Conservation (phyloP, 2,888 invertebrate genomes). For the Drosophila bunnanda region DNA sequence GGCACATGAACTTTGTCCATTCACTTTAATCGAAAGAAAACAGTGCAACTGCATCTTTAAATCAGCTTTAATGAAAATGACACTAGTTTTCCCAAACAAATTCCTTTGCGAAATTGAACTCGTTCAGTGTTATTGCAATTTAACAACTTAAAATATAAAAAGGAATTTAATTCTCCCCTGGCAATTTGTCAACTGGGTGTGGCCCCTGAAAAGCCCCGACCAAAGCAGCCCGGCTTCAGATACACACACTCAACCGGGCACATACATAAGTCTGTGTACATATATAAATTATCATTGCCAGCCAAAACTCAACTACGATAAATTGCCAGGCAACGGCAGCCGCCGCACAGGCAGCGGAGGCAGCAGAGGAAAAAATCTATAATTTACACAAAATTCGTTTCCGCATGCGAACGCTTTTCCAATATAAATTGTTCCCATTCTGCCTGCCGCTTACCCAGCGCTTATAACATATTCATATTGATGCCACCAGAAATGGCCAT, state of each 20-base stretch:
- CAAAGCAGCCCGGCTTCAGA: slow-evolving; percentile 20
- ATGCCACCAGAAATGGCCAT: slow-evolving; percentile 62
- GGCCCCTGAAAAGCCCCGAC: slow-evolving; percentile 31
- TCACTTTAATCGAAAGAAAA: slow-evolving; percentile 23
- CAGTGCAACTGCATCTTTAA: neutral
- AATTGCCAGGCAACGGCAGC: slow-evolving; percentile 63
- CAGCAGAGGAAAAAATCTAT: slow-evolving; percentile 64
- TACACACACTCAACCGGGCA: slow-evolving; percentile 25
- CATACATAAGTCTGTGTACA: slow-evolving; percentile 22
- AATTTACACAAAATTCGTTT: slow-evolving; percentile 78
- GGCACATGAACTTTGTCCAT: slow-evolving; percentile 14
- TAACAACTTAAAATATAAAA: slow-evolving; percentile 33
- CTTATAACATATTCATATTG: slow-evolving; percentile 53
- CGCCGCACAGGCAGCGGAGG: neutral
- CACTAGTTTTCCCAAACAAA: neutral
- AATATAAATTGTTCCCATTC: slow-evolving; percentile 54
- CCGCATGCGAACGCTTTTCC: slow-evolving; percentile 58
- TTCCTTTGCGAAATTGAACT: slow-evolving; percentile 2
- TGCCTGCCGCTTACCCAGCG: slow-evolving; percentile 9
- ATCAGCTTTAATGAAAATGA: slow-evolving; percentile 6
- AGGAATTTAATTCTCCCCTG: slow-evolving; percentile 52
- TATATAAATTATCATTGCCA: slow-evolving; percentile 72
- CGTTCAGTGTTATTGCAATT: slow-evolving; percentile 41
- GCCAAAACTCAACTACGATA: slow-evolving; percentile 71
- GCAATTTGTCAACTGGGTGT: slow-evolving; percentile 76